phyloP scores from a whole-genome alignment of 1,140 invertebrate species.

The Zaprionus gabonicus region DNA sequence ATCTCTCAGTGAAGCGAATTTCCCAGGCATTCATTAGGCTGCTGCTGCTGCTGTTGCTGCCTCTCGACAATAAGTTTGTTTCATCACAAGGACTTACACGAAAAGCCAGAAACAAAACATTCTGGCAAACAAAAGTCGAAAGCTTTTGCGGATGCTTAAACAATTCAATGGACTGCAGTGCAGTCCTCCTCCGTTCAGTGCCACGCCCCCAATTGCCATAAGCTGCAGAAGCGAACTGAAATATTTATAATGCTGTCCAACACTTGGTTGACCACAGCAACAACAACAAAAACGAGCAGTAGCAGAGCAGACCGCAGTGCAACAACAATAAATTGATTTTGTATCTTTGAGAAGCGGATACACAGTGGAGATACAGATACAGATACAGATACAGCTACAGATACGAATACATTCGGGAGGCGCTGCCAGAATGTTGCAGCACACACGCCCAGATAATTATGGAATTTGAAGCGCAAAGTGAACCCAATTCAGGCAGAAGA shows the following conservation, averaged over 20 bases:
- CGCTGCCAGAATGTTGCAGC: slow-evolving; percentile 43
- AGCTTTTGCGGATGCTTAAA: slow-evolving; percentile 47
- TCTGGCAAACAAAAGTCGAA: slow-evolving; percentile 34
- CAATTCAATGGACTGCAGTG: slow-evolving; percentile 45
- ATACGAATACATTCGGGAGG: not conserved
- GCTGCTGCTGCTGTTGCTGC: not conserved
- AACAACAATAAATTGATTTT: slow-evolving; percentile 59
- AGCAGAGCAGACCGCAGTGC: slow-evolving; percentile 37
- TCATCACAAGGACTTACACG: slow-evolving; percentile 43
- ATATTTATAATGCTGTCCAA: slow-evolving; percentile 58
- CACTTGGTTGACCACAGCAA: slow-evolving; percentile 51
- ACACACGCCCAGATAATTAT: slow-evolving; percentile 53
- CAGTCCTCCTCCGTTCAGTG: not conserved
- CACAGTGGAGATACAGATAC: slow-evolving; percentile 7
- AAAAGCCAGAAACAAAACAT: slow-evolving; percentile 32
- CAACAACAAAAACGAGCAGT: slow-evolving; percentile 5
- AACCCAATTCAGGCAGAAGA: slow-evolving; percentile 28
- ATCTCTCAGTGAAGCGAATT: not conserved
- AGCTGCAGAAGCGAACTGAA: slow-evolving; percentile 51
- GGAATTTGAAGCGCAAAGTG: slow-evolving; percentile 46
- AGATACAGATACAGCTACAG: slow-evolving; percentile 18
- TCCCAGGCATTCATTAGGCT: not conserved
- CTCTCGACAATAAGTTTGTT: slow-evolving; percentile 36
- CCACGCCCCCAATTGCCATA: slow-evolving; percentile 18
- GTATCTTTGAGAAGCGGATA: slow-evolving; percentile 37